A percentile compares a stretch with the other conserved stretches of the same genome.
phyloP scores from a whole-genome alignment of 2,113 vertebrate species.

The Euleptes europaea region DNA sequence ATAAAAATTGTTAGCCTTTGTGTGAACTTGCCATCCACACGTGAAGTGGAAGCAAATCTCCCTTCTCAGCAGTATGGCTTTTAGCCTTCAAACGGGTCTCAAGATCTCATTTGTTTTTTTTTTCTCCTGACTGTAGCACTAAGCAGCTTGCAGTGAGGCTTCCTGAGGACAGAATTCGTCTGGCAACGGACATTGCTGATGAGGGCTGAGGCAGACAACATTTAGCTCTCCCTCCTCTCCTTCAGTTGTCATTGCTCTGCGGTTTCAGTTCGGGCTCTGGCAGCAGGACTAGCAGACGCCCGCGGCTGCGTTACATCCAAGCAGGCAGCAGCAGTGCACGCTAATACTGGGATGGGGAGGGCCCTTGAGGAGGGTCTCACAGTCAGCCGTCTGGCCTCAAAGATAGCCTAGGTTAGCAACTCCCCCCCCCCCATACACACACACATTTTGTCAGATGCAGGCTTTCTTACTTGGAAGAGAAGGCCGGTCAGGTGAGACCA shows the following conservation, averaged over 20 bases:
- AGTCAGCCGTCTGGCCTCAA: no score
- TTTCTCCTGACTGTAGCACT: slow-evolving; percentile 1
- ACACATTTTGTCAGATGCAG: no score
- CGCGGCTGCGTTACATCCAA: neutral
- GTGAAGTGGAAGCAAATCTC: neutral
- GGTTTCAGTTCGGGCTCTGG: slow-evolving; percentile 19
- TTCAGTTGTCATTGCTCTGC: neutral
- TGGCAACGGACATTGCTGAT: neutral
- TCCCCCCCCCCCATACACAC: no score
- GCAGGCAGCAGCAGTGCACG: neutral
- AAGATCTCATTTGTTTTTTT: slow-evolving; percentile 10
- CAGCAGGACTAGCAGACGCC: neutral
- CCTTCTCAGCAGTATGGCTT: neutral
- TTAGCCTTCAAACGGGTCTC: slow-evolving; percentile 18
- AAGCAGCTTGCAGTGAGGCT: neutral
- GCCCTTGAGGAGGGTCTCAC: rapidly evolving
- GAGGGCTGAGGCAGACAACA: slow-evolving; percentile 18
- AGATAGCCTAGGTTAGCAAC: no score
- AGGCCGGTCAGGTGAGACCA: neutral
- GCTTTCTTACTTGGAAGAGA: no score
- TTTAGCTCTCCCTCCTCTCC: neutral
- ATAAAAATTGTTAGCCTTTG: neutral
- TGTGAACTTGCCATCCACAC: neutral
- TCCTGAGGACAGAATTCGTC: slow-evolving; percentile 14
- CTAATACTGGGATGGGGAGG: neutral